Base-by-base conservation (phyloP, 2,113 vertebrate genomes). In the Hydropotes inermis region DNA sequence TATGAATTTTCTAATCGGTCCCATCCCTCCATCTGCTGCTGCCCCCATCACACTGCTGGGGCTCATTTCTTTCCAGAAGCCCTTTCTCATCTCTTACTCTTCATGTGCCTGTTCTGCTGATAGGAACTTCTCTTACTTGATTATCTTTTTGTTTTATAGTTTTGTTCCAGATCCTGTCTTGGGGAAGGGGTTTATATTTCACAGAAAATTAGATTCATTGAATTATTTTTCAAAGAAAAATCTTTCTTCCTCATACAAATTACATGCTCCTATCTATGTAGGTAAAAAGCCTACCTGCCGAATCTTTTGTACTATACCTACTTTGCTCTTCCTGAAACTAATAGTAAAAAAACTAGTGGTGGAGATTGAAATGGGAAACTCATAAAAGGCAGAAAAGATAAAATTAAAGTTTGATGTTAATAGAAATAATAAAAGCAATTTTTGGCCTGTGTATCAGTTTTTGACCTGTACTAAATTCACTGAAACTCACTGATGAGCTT, bases 401-500 rank as follows among this genome's bases (percentile, higher is more conserved):
- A 89, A 61, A 76, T 64, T 93, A 83, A 84, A 36, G 79, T 91
- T 88, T 55, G 28, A 57, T 90, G 74, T 95, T 78, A 96, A 21
- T 64, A 84, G 64, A 97, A 87, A 85, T 1, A 64, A 83, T 50
- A 3, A 19, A 92, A 92, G 47, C 7, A 58, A 64, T 79, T 70
- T 76, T 95, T 95, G 55, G 87, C 25, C 23, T 27, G 3, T 13
- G 16, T 61, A 52, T 3, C 27, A 87, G 60, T 79, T 79, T 78
- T 79, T 79, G 30, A 45, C 14, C 84, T 78, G 28, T 89, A 85
- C 79, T 64, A 94, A 95, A 92, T 19, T 95, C 52, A 79, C 9
- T 89, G 90, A 94, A 95, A 79, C 92, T 97, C 45, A 76, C 33
- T 81, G 36, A 28, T 82, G 12, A 30, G 27, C 45, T 85, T 97